phyloP scores from a whole-genome alignment of 2,888 invertebrate species.

The Hecatera dysodea region DNA sequence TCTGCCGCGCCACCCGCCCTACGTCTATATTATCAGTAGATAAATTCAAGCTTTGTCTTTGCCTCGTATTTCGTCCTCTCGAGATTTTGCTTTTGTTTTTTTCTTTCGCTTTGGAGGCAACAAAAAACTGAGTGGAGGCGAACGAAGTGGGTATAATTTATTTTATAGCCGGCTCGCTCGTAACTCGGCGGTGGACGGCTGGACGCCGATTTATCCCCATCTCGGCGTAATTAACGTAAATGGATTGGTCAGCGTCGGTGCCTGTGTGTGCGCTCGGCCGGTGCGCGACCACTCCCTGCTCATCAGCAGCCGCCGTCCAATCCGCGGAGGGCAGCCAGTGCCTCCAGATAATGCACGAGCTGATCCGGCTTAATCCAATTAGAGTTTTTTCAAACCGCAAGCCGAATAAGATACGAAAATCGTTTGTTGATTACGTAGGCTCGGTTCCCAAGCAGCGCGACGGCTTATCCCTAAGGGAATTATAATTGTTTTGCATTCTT shows the following conservation, averaged over 20 bases:
- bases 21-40: conserved; percentile 91
- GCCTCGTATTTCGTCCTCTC: conserved; percentile 90
- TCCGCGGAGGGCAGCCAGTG: conserved; percentile 61
- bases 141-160: conserved; percentile 91
- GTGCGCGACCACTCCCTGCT: conserved; percentile 77
- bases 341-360: conserved; percentile 54
- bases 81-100: conserved; percentile 89
- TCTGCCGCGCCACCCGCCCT: conserved; percentile 87
- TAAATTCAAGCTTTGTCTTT: conserved; percentile 91
- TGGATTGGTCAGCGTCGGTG: conserved; percentile 88
- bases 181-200: conserved; percentile 90
- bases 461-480: conserved; percentile 88
- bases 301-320: conserved; percentile 69
- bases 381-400: conserved; percentile 85
- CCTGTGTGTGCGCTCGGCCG: conserved; percentile 78
- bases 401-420: conserved; percentile 81
- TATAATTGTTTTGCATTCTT: conserved; percentile 91
- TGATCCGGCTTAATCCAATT: conserved; percentile 80
- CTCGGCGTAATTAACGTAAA: conserved; percentile 90
- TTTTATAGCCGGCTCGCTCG: conserved; percentile 90
- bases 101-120: conserved; percentile 83
- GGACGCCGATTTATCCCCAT: conserved; percentile 90
- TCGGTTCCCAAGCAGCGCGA: conserved; percentile 83
- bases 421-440: conserved; percentile 82
- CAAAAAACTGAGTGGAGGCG: conserved; percentile 90